These are phyloP conservation scores for Brachionus manjavacas DNA, from an alignment of 1,140 invertebrate species.

Conservation along the genomic window DNA sequence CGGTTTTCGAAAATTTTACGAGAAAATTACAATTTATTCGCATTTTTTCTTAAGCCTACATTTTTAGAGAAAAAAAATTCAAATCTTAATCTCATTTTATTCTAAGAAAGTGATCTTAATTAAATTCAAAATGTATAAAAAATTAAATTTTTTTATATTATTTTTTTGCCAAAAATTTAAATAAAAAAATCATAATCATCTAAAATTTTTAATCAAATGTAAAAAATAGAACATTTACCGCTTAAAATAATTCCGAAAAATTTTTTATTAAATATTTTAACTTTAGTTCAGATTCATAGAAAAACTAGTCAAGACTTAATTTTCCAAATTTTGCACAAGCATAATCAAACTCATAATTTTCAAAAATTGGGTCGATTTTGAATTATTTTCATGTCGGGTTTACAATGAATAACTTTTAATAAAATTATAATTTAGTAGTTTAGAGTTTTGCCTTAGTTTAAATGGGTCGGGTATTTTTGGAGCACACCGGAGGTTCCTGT, in stretches of 20 bases:
- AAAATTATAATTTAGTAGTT: constrained; percentile 17
- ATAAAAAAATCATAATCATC: too few relatives aligned
- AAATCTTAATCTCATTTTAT: too few relatives aligned
- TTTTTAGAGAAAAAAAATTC: too few relatives aligned
- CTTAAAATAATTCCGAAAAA: not conserved
- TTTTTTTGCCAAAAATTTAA: too few relatives aligned
- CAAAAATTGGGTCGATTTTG: constrained; percentile 20
- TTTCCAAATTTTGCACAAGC: not conserved
- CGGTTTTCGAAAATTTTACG: too few relatives aligned
- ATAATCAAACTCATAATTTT: constrained; percentile 8
- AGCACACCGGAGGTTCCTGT: constrained; percentile 86
- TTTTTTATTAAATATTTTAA: not conserved
- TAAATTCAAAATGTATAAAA: too few relatives aligned
- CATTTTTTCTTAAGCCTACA: too few relatives aligned
- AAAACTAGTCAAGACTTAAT: not conserved
- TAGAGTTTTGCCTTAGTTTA: not conserved
- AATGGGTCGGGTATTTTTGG: constrained; percentile 90
- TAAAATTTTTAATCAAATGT: too few relatives aligned
- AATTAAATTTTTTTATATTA: too few relatives aligned
- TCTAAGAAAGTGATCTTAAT: too few relatives aligned
- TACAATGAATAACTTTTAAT: constrained; percentile 22
- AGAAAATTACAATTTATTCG: too few relatives aligned
- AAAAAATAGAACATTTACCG: too few relatives aligned
- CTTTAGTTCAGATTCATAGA: not conserved
- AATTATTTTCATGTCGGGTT: not conserved